phyloP scores from a whole-genome alignment of 1,140 invertebrate genomes.

The Pararge aegeria region DNA sequence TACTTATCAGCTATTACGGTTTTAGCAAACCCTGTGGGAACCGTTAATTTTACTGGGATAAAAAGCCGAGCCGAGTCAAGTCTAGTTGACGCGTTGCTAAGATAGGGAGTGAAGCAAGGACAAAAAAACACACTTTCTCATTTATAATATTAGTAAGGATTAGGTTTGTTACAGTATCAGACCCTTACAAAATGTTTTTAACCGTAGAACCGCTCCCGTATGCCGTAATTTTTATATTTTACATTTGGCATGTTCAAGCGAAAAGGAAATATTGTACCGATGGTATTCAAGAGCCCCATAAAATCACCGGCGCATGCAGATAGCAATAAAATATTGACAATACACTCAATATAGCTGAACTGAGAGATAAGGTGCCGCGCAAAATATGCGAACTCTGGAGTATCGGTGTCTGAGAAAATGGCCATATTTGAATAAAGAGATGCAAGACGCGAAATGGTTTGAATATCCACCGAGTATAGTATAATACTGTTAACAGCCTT shows the following conservation, averaged over 20 bases:
- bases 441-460: neutral
- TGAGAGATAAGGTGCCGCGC: neutral
- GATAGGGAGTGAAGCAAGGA: no score
- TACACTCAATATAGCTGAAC: conserved; percentile 9
- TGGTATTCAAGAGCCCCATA: conserved; percentile 6
- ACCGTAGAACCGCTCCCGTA: neutral
- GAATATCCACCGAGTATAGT: no score
- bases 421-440: neutral
- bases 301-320: conserved; percentile 14
- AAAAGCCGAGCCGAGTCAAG: no score
- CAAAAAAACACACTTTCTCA: no score
- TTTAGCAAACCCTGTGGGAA: no score
- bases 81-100: no score
- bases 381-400: conserved; percentile 4
- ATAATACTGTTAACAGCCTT: no score
- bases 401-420: neutral
- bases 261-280: conserved; percentile 8
- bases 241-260: conserved; percentile 17
- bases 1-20: no score
- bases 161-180: neutral
- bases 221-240: conserved; percentile 9
- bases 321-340: conserved; percentile 16
- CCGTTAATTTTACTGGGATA: no score
- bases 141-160: no score
- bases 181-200: conserved; percentile 1